Evolutionary conservation across 1,140 invertebrate species (phyloP).

Genomic region (Drosophila biarmipes): DNA sequence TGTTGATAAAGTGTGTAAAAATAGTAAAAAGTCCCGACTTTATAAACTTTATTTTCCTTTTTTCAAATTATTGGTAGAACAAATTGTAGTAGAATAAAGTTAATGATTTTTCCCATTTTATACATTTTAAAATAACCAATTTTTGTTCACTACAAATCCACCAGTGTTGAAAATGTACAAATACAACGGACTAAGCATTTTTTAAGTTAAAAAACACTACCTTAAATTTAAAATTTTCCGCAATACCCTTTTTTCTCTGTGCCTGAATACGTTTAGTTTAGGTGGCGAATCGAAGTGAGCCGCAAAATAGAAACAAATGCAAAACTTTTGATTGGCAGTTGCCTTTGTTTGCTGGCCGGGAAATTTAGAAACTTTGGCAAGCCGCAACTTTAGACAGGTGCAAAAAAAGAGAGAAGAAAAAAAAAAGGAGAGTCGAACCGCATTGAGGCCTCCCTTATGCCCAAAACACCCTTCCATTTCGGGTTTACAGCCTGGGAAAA

Average conservation of each 20-base stretch:
- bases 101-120: too few species aligned
- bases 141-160: too few species aligned
- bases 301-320: slow-evolving; percentile 41
- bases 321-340: slow-evolving; percentile 79
- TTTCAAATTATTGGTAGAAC: too few species aligned
- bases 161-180: too few species aligned
- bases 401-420: slow-evolving; percentile 11
- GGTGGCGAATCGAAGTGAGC: slow-evolving; percentile 23
- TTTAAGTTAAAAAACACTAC: too few species aligned
- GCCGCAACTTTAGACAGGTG: slow-evolving; percentile 70
- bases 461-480: slow-evolving; percentile 5
- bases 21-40: too few species aligned
- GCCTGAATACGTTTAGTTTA: slow-evolving; percentile 6
- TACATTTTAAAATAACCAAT: too few species aligned
- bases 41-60: too few species aligned
- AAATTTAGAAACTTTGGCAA: slow-evolving; percentile 48
- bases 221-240: neutral
- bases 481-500: slow-evolving; percentile 36
- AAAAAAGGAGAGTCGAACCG: neutral
- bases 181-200: too few species aligned
- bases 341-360: slow-evolving; percentile 48
- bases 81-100: too few species aligned
- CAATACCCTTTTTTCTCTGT: neutral
- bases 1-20: too few species aligned
- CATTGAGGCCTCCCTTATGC: neutral